phyloP scores from a whole-genome alignment of 2,888 invertebrate genomes.

The Therioaphis trifolii region DNA sequence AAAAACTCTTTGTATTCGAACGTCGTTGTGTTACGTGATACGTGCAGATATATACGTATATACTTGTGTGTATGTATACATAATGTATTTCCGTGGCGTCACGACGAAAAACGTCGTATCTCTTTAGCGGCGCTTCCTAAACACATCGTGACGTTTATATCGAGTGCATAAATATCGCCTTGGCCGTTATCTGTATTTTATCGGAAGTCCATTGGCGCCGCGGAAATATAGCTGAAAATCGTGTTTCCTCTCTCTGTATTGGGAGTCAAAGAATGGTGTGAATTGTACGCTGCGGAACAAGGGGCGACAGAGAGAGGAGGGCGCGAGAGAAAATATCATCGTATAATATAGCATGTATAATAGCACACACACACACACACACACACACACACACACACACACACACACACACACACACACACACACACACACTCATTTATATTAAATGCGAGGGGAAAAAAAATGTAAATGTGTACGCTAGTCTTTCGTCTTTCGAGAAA shows the following conservation, averaged over 20 bases:
- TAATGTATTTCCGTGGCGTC: slow-evolving; percentile 50
- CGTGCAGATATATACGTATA: not conserved
- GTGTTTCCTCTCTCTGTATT: slow-evolving; percentile 16
- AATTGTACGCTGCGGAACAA: too few species aligned
- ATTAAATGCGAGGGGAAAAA: too few species aligned
- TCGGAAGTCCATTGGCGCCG: slow-evolving; percentile 61
- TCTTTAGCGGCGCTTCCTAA: slow-evolving; percentile 30
- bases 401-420: too few species aligned
- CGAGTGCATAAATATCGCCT: slow-evolving; percentile 26
- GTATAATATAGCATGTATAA: not conserved
- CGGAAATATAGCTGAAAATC: slow-evolving; percentile 55
- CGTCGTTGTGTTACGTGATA: not conserved
- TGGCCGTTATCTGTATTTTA: slow-evolving; percentile 52
- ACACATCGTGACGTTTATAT: slow-evolving; percentile 47
- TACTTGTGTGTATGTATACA: not conserved
- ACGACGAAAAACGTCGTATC: slow-evolving; percentile 46
- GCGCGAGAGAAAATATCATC: too few species aligned
- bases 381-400: too few species aligned
- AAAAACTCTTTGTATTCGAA: slow-evolving; percentile 46
- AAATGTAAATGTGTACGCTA: not conserved
- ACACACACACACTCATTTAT: too few species aligned
- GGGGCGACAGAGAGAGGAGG: too few species aligned
- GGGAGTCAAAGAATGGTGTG: too few species aligned
- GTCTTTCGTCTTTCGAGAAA: not conserved
- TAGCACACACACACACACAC: too few species aligned